A percentile compares a stretch with the other conserved stretches of the same genome.
These are phyloP conservation scores for Pemphigus obesinymphae DNA, from an alignment of 1,140 invertebrate genomes.

Conservation along the genomic window DNA sequence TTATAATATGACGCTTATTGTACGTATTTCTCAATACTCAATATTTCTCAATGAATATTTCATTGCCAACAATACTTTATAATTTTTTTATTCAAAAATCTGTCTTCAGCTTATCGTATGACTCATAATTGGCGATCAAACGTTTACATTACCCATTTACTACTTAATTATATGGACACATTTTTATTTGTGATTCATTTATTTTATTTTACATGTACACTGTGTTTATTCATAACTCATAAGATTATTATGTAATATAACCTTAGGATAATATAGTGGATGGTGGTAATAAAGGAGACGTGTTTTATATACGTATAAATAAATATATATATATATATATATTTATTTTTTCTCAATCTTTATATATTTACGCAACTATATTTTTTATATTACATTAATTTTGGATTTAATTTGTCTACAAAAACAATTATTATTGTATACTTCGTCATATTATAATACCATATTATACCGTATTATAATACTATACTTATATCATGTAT, in stretches of 20 bases:
- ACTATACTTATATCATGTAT: too few species aligned
- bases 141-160: not conserved
- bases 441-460: not conserved
- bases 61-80: not conserved
- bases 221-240: not conserved
- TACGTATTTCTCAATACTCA: too few species aligned
- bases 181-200: not conserved
- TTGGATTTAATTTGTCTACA: not conserved
- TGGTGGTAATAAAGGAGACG: not conserved
- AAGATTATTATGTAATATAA: not conserved
- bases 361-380: conserved; percentile 5
- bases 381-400: not conserved
- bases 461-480: too few species aligned
- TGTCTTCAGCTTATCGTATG: not conserved
- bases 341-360: not conserved
- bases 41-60: too few species aligned
- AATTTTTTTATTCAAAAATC: not conserved
- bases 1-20: too few species aligned
- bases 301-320: too few species aligned
- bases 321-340: too few species aligned
- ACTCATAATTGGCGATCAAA: not conserved
- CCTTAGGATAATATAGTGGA: too few species aligned
- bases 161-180: not conserved
- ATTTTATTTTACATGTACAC: not conserved
- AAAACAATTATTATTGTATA: not conserved